Conservation (phyloP, 2,113 vertebrate genomes). For the Meriones unguiculatus region DNA sequence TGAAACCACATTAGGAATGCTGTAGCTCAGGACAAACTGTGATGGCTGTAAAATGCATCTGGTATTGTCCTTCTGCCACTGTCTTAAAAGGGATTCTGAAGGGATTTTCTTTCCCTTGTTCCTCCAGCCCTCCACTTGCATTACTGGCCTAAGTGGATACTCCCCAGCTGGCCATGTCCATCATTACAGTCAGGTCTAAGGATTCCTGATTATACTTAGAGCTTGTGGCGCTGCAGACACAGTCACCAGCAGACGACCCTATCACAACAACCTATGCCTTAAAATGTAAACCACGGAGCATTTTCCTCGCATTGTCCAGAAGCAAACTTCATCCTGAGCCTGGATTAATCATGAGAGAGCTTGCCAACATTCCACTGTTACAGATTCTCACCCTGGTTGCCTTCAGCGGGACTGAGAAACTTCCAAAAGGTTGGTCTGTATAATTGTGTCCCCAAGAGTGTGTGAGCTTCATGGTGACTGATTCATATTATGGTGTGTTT, state of each 20-base stretch:
- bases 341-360: slow-evolving; percentile 91
- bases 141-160: slow-evolving; percentile 88
- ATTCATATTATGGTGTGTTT: not conserved
- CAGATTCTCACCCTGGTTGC: slow-evolving; percentile 88
- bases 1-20: slow-evolving; percentile 26
- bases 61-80: slow-evolving; percentile 86
- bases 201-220: slow-evolving; percentile 93
- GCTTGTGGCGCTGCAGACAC: slow-evolving; percentile 83
- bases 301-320: slow-evolving; percentile 80
- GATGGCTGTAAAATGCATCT: slow-evolving; percentile 74
- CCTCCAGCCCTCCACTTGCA: slow-evolving; percentile 87
- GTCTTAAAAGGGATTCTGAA: slow-evolving; percentile 89
- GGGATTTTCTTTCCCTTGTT: slow-evolving; percentile 92
- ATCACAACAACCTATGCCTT: slow-evolving; percentile 75
- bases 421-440: slow-evolving; percentile 92
- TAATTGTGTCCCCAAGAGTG: not conserved
- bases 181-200: slow-evolving; percentile 88
- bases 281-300: slow-evolving; percentile 86
- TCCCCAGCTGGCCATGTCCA: slow-evolving; percentile 93
- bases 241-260: slow-evolving; percentile 81
- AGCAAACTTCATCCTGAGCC: slow-evolving; percentile 74
- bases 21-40: not conserved
- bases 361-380: slow-evolving; percentile 87
- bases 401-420: slow-evolving; percentile 87
- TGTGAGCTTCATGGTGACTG: not conserved